These are phyloP conservation scores for Selene dorsalis DNA, from an alignment of 2,797 vertebrate species.

Conservation along the genomic window DNA sequence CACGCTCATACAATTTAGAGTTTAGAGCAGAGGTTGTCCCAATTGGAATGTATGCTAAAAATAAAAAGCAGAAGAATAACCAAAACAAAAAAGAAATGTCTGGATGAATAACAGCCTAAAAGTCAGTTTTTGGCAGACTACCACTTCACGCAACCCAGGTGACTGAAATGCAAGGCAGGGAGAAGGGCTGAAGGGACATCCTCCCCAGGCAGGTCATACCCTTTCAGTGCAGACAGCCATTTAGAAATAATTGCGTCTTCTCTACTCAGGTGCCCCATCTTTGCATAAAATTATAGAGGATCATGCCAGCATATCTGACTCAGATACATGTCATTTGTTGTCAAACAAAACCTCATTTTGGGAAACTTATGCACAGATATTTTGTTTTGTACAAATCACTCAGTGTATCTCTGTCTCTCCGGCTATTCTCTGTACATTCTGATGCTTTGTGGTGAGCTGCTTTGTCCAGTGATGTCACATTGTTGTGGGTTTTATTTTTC, in stretches of 20 bases:
- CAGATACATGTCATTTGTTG: slow-evolving; percentile 56
- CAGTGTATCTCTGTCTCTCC: slow-evolving; percentile 58
- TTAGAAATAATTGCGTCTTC: slow-evolving; percentile 56
- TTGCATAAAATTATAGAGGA: slow-evolving; percentile 65
- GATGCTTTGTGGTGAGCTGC: slow-evolving; percentile 75
- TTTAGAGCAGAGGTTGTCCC: neutral
- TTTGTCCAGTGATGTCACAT: slow-evolving; percentile 69
- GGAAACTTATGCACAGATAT: slow-evolving; percentile 60
- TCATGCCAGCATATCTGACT: slow-evolving; percentile 63
- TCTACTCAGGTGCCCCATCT: slow-evolving; percentile 78
- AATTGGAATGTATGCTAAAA: neutral
- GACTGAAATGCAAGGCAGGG: slow-evolving; percentile 36
- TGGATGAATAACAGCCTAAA: slow-evolving; percentile 11
- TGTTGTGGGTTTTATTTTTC: slow-evolving; percentile 45
- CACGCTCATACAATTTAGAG: neutral
- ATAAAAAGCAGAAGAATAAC: neutral
- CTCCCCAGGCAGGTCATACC: slow-evolving; percentile 56
- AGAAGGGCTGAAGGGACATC: slow-evolving; percentile 50
- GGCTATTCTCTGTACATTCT: slow-evolving; percentile 65
- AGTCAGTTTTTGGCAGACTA: slow-evolving; percentile 5
- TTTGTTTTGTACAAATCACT: slow-evolving; percentile 59
- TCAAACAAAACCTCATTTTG: slow-evolving; percentile 50
- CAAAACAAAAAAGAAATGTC: neutral
- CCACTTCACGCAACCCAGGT: slow-evolving; percentile 10
- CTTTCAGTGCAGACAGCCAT: slow-evolving; percentile 68